Conservation (phyloP, 2,797 vertebrate species). For the Periparus ater region DNA sequence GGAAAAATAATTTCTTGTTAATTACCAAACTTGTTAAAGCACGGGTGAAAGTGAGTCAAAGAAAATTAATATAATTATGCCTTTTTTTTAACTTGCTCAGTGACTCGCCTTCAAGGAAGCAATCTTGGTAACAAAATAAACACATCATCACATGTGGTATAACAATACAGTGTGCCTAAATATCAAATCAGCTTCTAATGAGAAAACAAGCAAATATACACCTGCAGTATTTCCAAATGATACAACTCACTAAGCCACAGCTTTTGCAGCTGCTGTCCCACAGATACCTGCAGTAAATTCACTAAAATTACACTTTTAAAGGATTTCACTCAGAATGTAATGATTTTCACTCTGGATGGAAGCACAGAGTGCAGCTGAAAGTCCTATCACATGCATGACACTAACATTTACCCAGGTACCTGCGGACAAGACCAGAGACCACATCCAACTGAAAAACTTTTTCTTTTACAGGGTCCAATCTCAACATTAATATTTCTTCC, state of each 20-base stretch:
- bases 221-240: background rate
- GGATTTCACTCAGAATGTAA: background rate
- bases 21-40: background rate
- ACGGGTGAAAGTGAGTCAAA: background rate
- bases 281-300: background rate
- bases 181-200: background rate
- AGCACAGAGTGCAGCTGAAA: background rate
- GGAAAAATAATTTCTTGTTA: background rate
- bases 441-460: background rate
- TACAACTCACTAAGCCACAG: background rate
- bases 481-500: background rate
- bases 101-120: background rate
- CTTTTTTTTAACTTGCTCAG: background rate
- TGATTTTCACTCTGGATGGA: background rate
- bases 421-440: background rate
- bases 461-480: background rate
- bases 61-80: background rate
- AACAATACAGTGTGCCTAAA: background rate
- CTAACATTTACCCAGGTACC: background rate
- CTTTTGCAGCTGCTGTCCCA: background rate
- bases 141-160: background rate
- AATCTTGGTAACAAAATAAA: background rate
- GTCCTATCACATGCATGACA: rapidly evolving
- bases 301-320: background rate
- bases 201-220: background rate